A percentile compares a stretch with the other conserved stretches of the same genome.
These are phyloP conservation scores for Neosilurus hyrtlii DNA, from an alignment of 2,797 vertebrate species.

Conservation along the genomic window DNA sequence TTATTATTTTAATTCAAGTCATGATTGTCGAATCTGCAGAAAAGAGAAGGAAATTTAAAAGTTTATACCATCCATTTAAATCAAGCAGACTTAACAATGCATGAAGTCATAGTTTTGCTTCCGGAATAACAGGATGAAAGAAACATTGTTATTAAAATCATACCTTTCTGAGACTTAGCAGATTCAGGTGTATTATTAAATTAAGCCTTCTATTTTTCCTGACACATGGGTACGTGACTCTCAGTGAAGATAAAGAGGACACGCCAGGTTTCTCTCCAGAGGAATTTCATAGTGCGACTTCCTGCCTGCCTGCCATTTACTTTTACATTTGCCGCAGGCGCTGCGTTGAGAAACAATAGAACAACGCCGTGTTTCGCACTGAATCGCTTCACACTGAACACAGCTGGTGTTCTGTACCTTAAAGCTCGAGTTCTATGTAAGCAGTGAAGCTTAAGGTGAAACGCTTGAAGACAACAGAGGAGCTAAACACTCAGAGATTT, in stretches of 20 bases:
- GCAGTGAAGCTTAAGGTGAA: slow-evolving; percentile 35
- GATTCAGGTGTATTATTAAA: slow-evolving; percentile 63
- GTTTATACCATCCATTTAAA: slow-evolving; percentile 37
- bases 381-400: slow-evolving; percentile 25
- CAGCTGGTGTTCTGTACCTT: slow-evolving; percentile 58
- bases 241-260: slow-evolving; percentile 69
- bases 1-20: neutral
- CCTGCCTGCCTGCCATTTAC: slow-evolving; percentile 67
- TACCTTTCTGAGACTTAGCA: slow-evolving; percentile 59
- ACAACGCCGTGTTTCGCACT: slow-evolving; percentile 51
- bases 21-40: slow-evolving; percentile 7
- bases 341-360: slow-evolving; percentile 67
- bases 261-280: slow-evolving; percentile 66
- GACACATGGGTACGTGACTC: slow-evolving; percentile 62
- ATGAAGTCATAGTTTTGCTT: slow-evolving; percentile 35
- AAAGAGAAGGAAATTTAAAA: slow-evolving; percentile 21
- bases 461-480: slow-evolving; percentile 50
- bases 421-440: slow-evolving; percentile 49
- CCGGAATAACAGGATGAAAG: slow-evolving; percentile 56
- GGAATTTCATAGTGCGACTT: slow-evolving; percentile 73
- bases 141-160: slow-evolving; percentile 65
- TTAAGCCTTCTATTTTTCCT: slow-evolving; percentile 66
- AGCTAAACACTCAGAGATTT: slow-evolving; percentile 41
- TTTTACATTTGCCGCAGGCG: slow-evolving; percentile 71
- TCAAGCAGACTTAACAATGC: slow-evolving; percentile 38